A percentile compares a stretch with the other conserved stretches of the same genome.
These are phyloP conservation scores for Lomographa bimaculata DNA, from an alignment of 2,888 invertebrate species.

Conservation along the genomic window DNA sequence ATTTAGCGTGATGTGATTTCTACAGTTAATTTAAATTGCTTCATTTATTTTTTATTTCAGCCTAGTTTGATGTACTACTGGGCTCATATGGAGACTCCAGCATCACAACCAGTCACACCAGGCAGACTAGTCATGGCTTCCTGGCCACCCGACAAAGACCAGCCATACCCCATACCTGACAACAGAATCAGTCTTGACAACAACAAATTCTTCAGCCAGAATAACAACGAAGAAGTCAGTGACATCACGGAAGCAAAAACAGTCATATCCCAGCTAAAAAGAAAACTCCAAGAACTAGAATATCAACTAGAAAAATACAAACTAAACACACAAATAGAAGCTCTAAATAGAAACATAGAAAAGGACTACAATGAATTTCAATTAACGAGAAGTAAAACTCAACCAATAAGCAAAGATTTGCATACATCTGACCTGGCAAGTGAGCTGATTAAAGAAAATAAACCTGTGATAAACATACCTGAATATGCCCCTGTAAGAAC, in stretches of 20 bases:
- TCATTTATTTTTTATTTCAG: conserved; percentile 85
- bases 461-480: conserved; percentile 74
- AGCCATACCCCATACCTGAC: conserved; percentile 47
- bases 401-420: conserved; percentile 59
- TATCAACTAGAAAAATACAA: conserved; percentile 67
- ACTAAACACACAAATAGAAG: conserved; percentile 62
- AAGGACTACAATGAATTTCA: conserved; percentile 50
- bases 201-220: conserved; percentile 54
- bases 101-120: conserved; percentile 87
- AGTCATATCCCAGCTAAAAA: conserved; percentile 63
- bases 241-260: conserved; percentile 68
- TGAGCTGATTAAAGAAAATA: conserved; percentile 58
- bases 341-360: conserved; percentile 61
- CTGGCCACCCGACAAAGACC: conserved; percentile 87
- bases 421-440: conserved; percentile 52
- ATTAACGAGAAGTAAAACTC: conserved; percentile 48
- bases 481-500: conserved; percentile 67
- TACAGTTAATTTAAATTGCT: too few relatives aligned
- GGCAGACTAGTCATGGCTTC: conserved; percentile 88
- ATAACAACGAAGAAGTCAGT: conserved; percentile 68
- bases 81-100: conserved; percentile 90
- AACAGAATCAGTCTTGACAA: conserved; percentile 52
- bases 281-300: conserved; percentile 65
- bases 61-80: conserved; percentile 96
- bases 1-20: too few relatives aligned